Percentiles rank a stretch among this genome's conserved stretches.
Conservation (phyloP, 2,797 vertebrate genomes). For the Tinamus major region DNA sequence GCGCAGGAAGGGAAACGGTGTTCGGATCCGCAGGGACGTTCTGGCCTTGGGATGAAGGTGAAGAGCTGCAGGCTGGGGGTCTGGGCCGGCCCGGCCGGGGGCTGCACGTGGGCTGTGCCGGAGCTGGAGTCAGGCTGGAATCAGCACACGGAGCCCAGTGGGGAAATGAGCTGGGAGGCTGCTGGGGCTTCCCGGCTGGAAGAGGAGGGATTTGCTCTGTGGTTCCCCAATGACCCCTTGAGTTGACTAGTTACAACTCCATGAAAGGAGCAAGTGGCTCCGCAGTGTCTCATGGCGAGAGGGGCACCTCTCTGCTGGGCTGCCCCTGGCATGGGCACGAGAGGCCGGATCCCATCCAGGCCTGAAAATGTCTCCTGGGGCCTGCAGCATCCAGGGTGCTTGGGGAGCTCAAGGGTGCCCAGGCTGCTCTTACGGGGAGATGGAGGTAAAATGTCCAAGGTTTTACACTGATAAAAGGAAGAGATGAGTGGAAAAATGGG, state of each 20-base stretch:
- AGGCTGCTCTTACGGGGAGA: fast-evolving
- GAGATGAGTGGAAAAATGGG: not conserved
- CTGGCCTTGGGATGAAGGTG: too few relatives aligned
- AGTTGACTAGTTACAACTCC: too few relatives aligned
- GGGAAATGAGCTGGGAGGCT: not conserved
- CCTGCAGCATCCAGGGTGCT: fast-evolving
- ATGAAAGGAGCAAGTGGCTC: not conserved
- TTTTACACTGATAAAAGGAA: not conserved
- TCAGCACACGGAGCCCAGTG: not conserved
- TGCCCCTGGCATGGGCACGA: not conserved
- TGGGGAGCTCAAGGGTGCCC: not conserved
- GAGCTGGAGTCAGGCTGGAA: not conserved
- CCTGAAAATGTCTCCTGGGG: fast-evolving
- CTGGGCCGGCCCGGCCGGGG: not conserved
- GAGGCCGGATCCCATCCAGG: not conserved
- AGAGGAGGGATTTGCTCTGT: not conserved
- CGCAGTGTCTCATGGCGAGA: not conserved
- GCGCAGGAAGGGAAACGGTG: not conserved
- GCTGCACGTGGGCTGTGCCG: too few relatives aligned
- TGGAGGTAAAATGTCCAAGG: fast-evolving
- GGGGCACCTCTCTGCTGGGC: not conserved
- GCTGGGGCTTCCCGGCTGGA: not conserved
- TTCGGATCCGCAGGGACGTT: not conserved
- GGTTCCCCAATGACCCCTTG: not conserved
- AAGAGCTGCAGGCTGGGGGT: not conserved